These are phyloP conservation scores for Clarias laeviceps DNA, from an alignment of 2,797 vertebrate genomes.

Conservation along the genomic window DNA sequence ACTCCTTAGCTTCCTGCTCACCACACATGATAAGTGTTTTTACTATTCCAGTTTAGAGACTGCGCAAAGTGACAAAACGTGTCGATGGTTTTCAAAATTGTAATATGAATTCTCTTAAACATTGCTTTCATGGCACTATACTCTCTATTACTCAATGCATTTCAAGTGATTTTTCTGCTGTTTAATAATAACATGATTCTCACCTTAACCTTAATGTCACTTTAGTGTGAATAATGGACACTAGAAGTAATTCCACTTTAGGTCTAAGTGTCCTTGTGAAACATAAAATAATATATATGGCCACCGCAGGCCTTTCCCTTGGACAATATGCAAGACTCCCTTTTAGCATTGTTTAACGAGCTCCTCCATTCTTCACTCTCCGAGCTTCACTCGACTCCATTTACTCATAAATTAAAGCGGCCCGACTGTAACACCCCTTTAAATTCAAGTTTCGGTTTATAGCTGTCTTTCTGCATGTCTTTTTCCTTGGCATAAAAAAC, in stretches of 20 bases:
- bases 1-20: not conserved
- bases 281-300: constrained; percentile 82
- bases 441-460: constrained; percentile 6
- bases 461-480: not conserved
- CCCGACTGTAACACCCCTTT: constrained; percentile 17
- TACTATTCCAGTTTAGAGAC: not conserved
- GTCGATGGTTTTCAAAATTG: not conserved
- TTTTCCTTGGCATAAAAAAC: not conserved
- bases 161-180: not conserved
- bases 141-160: not conserved
- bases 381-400: constrained; percentile 72
- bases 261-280: constrained; percentile 78
- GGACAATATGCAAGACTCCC: constrained; percentile 70
- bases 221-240: constrained; percentile 74
- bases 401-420: constrained; percentile 68
- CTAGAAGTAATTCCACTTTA: constrained; percentile 71
- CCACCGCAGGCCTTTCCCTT: constrained; percentile 60
- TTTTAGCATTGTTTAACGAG: constrained; percentile 76
- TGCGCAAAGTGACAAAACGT: not conserved
- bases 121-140: not conserved
- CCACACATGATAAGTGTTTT: not conserved
- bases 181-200: constrained; percentile 21
- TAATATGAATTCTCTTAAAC: not conserved
- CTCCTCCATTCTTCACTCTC: constrained; percentile 64
- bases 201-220: constrained; percentile 42